Conservation (phyloP, 2,797 vertebrate genomes). For the Eulemur mongoz region DNA sequence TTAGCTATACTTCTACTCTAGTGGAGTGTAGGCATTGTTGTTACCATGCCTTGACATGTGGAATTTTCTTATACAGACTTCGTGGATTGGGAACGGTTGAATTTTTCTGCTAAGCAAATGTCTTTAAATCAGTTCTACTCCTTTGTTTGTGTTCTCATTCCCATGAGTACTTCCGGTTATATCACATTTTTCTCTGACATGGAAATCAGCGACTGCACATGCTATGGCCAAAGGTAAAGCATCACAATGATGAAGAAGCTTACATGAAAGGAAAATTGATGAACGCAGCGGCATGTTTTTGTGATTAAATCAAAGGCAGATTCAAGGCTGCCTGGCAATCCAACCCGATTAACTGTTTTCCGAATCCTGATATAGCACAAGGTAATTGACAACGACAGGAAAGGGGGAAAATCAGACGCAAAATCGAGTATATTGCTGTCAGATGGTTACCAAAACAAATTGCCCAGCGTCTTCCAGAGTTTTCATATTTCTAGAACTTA, state of each 20-base stretch:
- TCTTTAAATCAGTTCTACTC: conserved; percentile 54
- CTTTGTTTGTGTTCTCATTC: conserved; percentile 26
- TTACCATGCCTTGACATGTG: conserved; percentile 15
- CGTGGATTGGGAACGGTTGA: conserved; percentile 19
- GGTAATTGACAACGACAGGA: conserved; percentile 65
- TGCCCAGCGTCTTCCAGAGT: background rate
- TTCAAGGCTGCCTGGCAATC: conserved; percentile 70
- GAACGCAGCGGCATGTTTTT: conserved; percentile 64
- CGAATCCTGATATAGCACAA: conserved; percentile 59
- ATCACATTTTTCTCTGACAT: conserved; percentile 69
- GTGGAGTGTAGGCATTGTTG: background rate
- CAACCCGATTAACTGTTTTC: conserved; percentile 77
- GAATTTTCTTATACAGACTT: conserved; percentile 67
- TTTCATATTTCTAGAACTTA: conserved; percentile 18
- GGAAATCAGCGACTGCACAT: conserved; percentile 70
- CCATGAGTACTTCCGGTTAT: conserved; percentile 26
- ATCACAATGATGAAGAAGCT: conserved; percentile 54
- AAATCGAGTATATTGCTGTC: conserved; percentile 32
- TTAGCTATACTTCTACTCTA: conserved; percentile 69
- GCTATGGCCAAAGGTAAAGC: conserved; percentile 60
- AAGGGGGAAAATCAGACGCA: conserved; percentile 62
- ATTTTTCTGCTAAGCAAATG: conserved; percentile 56
- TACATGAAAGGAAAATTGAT: conserved; percentile 63
- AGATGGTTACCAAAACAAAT: conserved; percentile 56
- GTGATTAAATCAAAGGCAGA: conserved; percentile 77